Percentiles rank a stretch among this genome's conserved stretches.
Conservation (phyloP, 2,888 invertebrate species). For the Bedellia somnulentella region DNA sequence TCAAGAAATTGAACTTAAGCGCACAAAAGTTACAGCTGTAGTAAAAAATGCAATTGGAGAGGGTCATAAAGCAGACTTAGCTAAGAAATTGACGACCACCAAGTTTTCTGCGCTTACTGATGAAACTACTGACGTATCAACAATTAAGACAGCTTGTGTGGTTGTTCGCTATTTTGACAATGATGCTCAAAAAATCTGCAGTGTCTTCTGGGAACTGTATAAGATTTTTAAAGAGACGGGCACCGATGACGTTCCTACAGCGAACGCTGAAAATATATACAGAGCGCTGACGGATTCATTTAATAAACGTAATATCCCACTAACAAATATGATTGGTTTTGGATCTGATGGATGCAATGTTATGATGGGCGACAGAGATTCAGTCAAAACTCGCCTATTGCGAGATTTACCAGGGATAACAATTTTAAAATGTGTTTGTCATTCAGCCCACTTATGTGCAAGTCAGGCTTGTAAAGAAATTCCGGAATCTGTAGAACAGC, state of each 20-base stretch:
- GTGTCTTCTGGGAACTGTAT: background rate
- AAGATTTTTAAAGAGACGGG: background rate
- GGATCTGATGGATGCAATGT: constrained; percentile 10
- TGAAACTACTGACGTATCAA: background rate
- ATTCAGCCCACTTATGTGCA: constrained; percentile 9
- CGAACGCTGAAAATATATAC: background rate
- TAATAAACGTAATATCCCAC: background rate
- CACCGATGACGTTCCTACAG: background rate
- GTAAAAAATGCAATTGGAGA: background rate
- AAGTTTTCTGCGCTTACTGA: background rate
- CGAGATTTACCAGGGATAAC: constrained; percentile 8
- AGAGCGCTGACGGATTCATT: background rate
- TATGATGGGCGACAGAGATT: constrained; percentile 10
- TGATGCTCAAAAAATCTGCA: background rate
- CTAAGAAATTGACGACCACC: background rate
- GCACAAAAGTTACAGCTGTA: background rate
- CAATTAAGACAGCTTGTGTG: background rate
- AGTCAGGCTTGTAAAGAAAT: constrained; percentile 7
- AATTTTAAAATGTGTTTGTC: constrained; percentile 10
- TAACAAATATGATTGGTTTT: constrained; percentile 8
- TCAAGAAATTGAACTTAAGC: background rate
- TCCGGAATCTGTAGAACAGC: constrained; percentile 9
- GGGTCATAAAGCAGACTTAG: background rate
- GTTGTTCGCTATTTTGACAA: constrained; percentile 1
- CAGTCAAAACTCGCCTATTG: constrained; percentile 7